phyloP scores from a whole-genome alignment of 2,113 vertebrate genomes.

The Brachyhypopomus occidentalis region DNA sequence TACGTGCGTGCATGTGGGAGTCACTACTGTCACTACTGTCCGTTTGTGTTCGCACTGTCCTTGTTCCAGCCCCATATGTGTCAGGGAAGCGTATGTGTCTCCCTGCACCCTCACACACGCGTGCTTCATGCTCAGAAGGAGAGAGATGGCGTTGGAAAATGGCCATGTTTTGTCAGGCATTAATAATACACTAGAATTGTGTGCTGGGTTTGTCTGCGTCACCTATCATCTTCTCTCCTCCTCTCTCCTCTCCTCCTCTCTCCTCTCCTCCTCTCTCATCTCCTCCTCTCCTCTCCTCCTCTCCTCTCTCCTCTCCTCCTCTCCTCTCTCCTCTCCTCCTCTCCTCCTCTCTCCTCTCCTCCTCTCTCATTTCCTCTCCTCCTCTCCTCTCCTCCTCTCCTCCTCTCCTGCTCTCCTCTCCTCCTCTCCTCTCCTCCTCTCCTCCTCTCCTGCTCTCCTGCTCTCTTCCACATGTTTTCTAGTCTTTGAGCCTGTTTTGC shows the following conservation, averaged over 20 bases:
- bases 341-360: too few species aligned
- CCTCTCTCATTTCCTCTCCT: too few species aligned
- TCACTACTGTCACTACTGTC: neutral
- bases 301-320: too few species aligned
- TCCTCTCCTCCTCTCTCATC: too few species aligned
- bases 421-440: neutral
- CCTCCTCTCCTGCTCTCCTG: too few species aligned
- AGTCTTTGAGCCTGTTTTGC: neutral
- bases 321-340: too few species aligned
- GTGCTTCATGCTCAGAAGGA: too few species aligned
- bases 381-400: too few species aligned
- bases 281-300: too few species aligned
- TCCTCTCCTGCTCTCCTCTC: too few species aligned
- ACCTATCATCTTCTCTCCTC: too few species aligned
- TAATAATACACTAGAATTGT: conserved; percentile 68
- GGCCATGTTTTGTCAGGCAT: conserved; percentile 73
- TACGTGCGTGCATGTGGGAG: neutral
- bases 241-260: too few species aligned
- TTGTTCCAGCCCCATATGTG: neutral
- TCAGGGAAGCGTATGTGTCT: neutral
- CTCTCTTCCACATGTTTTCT: neutral
- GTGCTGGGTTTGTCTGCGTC: neutral
- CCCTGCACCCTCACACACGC: conserved; percentile 8
- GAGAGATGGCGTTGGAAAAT: conserved; percentile 62
- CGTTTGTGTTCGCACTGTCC: neutral